Percentiles rank a stretch among this genome's conserved stretches.
Conservation (phyloP, 2,113 vertebrate genomes). For the Myotis yumanensis region DNA sequence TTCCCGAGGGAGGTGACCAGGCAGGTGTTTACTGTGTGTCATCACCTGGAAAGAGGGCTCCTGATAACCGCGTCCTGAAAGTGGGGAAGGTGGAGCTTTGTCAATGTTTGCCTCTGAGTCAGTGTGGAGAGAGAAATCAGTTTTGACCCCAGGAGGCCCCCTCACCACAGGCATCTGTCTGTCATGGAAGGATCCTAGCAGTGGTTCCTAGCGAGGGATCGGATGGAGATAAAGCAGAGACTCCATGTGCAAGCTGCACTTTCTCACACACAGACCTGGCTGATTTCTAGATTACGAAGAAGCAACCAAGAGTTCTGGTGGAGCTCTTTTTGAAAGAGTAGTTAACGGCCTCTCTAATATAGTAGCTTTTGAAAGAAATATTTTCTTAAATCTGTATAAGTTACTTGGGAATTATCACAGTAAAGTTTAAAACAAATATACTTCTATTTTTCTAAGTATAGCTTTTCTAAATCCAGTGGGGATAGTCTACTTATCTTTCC, state of each 20-base stretch:
- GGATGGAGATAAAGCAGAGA: not conserved
- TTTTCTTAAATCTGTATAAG: not conserved
- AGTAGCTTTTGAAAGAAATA: not conserved
- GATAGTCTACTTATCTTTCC: not conserved
- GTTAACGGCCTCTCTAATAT: not conserved
- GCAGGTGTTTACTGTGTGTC: not conserved
- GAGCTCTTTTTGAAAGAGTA: not conserved
- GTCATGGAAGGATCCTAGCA: not conserved
- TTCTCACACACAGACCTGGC: not conserved
- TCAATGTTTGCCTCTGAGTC: not conserved
- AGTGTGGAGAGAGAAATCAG: not conserved
- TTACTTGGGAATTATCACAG: not conserved
- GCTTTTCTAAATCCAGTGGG: not conserved
- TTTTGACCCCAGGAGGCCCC: not conserved
- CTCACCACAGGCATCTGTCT: not conserved
- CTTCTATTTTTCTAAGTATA: not conserved
- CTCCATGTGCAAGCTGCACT: not conserved
- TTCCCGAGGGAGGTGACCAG: not conserved
- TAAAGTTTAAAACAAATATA: not conserved
- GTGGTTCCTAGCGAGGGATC: not conserved
- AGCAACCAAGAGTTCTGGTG: not conserved
- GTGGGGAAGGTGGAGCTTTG: not conserved
- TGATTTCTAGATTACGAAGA: not conserved
- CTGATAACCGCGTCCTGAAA: not conserved
- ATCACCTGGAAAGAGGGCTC: not conserved